Conservation (phyloP, 1,140 invertebrate species). For the Ostrea edulis region DNA sequence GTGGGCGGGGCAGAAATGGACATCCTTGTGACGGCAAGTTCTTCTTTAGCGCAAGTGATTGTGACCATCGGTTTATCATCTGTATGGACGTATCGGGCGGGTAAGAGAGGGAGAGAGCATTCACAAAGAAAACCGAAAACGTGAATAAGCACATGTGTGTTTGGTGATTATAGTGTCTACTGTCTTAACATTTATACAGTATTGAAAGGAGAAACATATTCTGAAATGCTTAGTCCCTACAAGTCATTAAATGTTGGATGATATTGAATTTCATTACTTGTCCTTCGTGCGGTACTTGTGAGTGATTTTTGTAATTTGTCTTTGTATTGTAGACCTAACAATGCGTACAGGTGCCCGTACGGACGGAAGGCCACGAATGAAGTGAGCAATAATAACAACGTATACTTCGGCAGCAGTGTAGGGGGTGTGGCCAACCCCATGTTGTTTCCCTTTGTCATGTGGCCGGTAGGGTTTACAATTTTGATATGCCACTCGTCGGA, state of each 20-base stretch:
- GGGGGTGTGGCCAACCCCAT: slow-evolving; percentile 64
- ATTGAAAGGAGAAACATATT: too few species aligned
- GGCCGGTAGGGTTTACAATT: slow-evolving; percentile 55
- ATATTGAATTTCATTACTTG: too few species aligned
- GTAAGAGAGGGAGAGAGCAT: not conserved
- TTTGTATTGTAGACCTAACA: slow-evolving; percentile 42
- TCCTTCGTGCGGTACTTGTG: too few species aligned
- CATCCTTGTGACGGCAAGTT: slow-evolving; percentile 66
- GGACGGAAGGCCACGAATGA: slow-evolving; percentile 54
- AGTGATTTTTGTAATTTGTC: not conserved
- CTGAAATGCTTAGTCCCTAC: too few species aligned
- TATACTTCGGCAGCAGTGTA: slow-evolving; percentile 59
- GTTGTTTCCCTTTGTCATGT: slow-evolving; percentile 58
- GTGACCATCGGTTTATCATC: slow-evolving; percentile 65
- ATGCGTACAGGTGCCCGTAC: slow-evolving; percentile 29
- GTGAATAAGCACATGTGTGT: too few species aligned
- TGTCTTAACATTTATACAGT: too few species aligned
- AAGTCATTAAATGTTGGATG: too few species aligned
- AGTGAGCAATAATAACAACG: slow-evolving; percentile 59
- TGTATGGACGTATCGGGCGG: slow-evolving; percentile 55
- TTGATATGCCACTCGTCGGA: not conserved
- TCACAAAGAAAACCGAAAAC: too few species aligned
- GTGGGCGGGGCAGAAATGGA: slow-evolving; percentile 62
- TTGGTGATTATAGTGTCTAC: too few species aligned
- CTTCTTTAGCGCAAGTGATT: slow-evolving; percentile 58